Evolutionary conservation across 1,140 invertebrate species (phyloP).

Genomic region (Drosophila varians): DNA sequence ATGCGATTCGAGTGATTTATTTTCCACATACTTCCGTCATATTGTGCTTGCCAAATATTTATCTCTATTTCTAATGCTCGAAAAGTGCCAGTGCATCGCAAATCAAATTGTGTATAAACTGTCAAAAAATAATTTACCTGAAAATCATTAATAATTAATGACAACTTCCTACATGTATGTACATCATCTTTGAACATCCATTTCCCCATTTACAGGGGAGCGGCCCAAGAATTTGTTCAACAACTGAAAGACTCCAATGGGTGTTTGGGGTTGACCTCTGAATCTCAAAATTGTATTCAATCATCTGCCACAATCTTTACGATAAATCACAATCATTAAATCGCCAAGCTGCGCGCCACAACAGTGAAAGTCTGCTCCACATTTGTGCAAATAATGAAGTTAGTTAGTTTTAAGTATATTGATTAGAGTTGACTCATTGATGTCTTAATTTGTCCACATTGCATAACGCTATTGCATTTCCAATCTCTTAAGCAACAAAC

Average conservation of each 20-base stretch:
- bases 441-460: not conserved
- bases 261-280: not conserved
- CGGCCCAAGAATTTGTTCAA: too few relatives aligned
- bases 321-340: not conserved
- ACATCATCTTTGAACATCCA: not conserved
- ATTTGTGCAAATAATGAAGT: not conserved
- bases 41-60: constrained; percentile 5
- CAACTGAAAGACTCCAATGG: not conserved
- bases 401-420: not conserved
- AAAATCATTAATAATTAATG: constrained; percentile 1
- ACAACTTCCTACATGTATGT: not conserved
- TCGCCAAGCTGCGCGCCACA: not conserved
- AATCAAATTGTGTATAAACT: not conserved
- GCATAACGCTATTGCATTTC: not conserved
- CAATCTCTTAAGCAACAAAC: constrained; percentile 20
- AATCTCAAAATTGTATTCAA: not conserved
- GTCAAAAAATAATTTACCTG: not conserved
- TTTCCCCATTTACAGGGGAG: not conserved
- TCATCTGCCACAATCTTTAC: not conserved
- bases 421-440: not conserved
- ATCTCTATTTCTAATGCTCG: constrained; percentile 12
- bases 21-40: constrained; percentile 19
- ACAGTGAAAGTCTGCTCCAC: constrained; percentile 1
- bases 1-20: constrained; percentile 14
- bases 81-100: constrained; percentile 19